Percentiles rank a stretch among this genome's conserved stretches.
phyloP scores from a whole-genome alignment of 2,797 vertebrate genomes.

The Lepilemur ruficaudatus region DNA sequence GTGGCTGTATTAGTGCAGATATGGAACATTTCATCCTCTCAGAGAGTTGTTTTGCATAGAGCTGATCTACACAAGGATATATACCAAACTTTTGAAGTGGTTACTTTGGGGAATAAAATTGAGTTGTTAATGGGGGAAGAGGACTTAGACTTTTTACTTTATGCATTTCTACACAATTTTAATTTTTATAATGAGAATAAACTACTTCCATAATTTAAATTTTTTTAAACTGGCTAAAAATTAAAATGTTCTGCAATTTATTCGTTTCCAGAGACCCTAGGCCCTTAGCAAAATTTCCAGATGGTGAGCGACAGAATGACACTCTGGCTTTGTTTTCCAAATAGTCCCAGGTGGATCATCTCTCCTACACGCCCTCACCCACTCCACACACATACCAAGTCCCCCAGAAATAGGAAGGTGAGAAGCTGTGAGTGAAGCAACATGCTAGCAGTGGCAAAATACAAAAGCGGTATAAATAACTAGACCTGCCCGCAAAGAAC shows the following conservation, averaged over 20 bases:
- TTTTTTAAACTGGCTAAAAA: background rate
- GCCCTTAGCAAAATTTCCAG: background rate
- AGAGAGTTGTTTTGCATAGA: background rate
- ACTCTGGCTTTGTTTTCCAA: background rate
- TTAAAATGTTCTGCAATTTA: background rate
- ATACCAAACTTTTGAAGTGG: background rate
- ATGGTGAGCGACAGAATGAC: background rate
- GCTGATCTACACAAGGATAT: background rate
- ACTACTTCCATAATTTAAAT: conserved; percentile 26
- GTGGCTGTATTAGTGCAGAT: background rate
- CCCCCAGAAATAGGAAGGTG: background rate
- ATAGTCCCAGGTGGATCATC: background rate
- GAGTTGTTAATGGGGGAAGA: background rate
- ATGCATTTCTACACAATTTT: background rate
- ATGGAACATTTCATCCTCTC: background rate
- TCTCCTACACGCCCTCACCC: background rate
- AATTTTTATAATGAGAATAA: background rate
- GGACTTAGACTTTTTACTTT: background rate
- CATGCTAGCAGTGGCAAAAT: background rate
- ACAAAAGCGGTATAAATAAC: background rate
- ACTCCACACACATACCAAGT: background rate
- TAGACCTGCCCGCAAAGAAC: background rate
- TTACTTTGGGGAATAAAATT: background rate
- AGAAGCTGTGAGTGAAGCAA: background rate
- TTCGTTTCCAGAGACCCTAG: background rate